phyloP scores from a whole-genome alignment of 2,888 invertebrate genomes.

The Gymnosoma rotundatum region DNA sequence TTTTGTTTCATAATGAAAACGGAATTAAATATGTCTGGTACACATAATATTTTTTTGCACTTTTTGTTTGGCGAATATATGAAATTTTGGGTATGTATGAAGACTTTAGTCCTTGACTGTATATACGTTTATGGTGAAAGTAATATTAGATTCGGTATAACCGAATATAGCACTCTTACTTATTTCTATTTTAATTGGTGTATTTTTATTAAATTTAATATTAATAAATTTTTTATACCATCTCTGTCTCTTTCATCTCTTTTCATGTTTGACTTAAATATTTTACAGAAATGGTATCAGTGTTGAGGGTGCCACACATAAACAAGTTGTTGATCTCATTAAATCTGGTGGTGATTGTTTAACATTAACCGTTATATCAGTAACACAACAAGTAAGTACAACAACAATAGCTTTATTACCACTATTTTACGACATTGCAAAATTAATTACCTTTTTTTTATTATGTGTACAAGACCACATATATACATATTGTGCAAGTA shows the following conservation, averaged over 20 bases:
- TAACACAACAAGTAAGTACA: conserved; percentile 90
- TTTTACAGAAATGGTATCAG: conserved; percentile 92
- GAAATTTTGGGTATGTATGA: too few relatives aligned
- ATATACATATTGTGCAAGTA: neutral
- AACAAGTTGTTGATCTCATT: conserved; percentile 99
- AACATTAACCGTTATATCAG: conserved; percentile 97
- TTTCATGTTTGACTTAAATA: conserved; percentile 43
- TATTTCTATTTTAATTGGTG: conserved; percentile 11
- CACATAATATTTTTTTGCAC: too few relatives aligned
- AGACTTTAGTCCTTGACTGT: too few relatives aligned
- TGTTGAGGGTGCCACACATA: conserved; percentile 99
- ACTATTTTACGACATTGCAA: neutral
- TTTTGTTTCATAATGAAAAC: too few relatives aligned
- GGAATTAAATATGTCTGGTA: too few relatives aligned
- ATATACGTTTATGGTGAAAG: too few relatives aligned
- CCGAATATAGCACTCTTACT: too few relatives aligned
- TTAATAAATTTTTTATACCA: conserved; percentile 23
- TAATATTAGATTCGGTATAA: too few relatives aligned
- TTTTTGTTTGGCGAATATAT: too few relatives aligned
- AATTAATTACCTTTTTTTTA: neutral
- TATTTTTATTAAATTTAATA: conserved; percentile 30
- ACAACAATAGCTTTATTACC: neutral
- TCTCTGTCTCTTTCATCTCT: conserved; percentile 40
- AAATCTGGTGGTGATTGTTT: conserved; percentile 99
- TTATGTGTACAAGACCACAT: neutral